A percentile compares a stretch with the other conserved stretches of the same genome.
Evolutionary conservation across 2,888 invertebrate species (phyloP).

Genomic region (Phaedon cochleariae): DNA sequence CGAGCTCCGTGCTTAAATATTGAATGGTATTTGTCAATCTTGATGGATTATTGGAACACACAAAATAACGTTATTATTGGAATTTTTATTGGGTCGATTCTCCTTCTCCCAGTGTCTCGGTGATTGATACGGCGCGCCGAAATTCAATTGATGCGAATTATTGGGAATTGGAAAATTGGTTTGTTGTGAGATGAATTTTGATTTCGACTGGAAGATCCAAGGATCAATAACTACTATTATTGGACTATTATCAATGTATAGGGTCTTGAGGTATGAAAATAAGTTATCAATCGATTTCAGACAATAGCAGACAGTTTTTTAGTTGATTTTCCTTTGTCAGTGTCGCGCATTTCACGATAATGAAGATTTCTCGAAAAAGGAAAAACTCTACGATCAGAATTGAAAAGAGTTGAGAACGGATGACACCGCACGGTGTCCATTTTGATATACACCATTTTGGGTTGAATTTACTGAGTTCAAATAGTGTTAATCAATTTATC

Average conservation of each 20-base stretch:
- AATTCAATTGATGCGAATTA: conserved; percentile 1
- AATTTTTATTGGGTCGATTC: conserved; percentile 29
- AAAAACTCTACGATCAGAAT: too few relatives aligned
- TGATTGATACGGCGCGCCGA: conserved; percentile 21
- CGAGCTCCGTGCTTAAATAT: conserved; percentile 38
- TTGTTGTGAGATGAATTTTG: not conserved
- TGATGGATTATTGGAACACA: conserved; percentile 45
- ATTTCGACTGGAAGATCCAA: not conserved
- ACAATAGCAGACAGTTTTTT: too few relatives aligned
- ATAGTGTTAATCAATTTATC: too few relatives aligned
- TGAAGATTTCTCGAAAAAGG: too few relatives aligned
- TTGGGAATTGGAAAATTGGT: not conserved
- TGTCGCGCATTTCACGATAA: too few relatives aligned
- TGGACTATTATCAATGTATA: not conserved
- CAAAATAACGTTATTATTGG: conserved; percentile 36
- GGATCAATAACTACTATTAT: not conserved
- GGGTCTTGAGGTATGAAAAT: too few relatives aligned
- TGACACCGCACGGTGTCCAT: too few relatives aligned
- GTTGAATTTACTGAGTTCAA: too few relatives aligned
- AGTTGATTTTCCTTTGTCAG: too few relatives aligned
- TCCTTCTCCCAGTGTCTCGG: conserved; percentile 16
- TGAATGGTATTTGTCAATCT: conserved; percentile 55
- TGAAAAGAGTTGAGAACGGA: too few relatives aligned
- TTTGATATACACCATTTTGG: too few relatives aligned
- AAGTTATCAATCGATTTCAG: too few relatives aligned